phyloP scores from a whole-genome alignment of 2,888 invertebrate species.

The Leptinotarsa tumamoca region DNA sequence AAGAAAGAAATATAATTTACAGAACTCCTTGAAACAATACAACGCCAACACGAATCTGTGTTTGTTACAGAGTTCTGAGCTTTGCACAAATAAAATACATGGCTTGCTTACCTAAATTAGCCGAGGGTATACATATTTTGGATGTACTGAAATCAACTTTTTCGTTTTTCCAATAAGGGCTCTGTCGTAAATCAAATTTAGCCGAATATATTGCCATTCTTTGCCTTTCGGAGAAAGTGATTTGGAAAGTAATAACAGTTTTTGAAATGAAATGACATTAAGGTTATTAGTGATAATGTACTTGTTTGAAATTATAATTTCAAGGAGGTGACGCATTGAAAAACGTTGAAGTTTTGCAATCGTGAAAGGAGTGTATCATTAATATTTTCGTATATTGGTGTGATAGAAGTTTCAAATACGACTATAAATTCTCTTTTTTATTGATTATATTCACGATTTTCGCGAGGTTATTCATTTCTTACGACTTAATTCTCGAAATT shows the following conservation, averaged over 20 bases:
- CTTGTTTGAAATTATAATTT: too few relatives aligned
- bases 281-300: background rate
- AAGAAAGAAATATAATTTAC: conserved; percentile 12
- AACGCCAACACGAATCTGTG: conserved; percentile 6
- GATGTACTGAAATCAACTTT: conserved; percentile 3
- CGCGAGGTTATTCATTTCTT: too few relatives aligned
- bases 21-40: conserved; percentile 1
- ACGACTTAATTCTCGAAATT: too few relatives aligned
- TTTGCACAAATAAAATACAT: conserved; percentile 3
- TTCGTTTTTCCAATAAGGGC: conserved; percentile 13
- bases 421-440: too few relatives aligned
- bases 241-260: conserved; percentile 10
- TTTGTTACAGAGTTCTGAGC: conserved; percentile 3
- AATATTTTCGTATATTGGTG: too few relatives aligned
- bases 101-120: conserved; percentile 4
- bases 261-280: conserved; percentile 35
- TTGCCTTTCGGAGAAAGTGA: background rate
- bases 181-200: background rate
- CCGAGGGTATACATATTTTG: background rate
- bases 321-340: too few relatives aligned
- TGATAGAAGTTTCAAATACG: too few relatives aligned
- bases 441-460: too few relatives aligned
- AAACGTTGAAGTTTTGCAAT: too few relatives aligned
- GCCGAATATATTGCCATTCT: background rate
- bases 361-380: too few relatives aligned